Evolutionary conservation across 30 jellyfish, hydroid and myxozoan genomes (phyloP).

Genomic region (Aurelia sp.): DNA sequence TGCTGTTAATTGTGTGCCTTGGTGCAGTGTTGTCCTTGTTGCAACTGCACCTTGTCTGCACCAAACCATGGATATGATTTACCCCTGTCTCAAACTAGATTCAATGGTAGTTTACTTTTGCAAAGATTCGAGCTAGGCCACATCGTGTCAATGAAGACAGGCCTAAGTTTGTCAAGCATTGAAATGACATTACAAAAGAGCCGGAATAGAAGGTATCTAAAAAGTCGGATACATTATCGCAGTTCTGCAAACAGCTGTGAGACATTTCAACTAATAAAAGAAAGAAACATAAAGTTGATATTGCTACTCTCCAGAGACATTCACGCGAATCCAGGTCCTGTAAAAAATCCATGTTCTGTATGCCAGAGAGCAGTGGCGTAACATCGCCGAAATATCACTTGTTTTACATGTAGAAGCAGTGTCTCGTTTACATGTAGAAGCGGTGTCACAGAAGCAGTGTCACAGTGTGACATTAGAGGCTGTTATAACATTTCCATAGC

Average conservation of each 20-base stretch:
- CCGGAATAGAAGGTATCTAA: too few species aligned
- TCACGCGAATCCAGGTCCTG: too few species aligned
- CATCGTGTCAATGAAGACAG: slow-evolving; percentile 6
- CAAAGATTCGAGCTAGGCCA: slow-evolving; percentile 25
- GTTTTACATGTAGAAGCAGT: slow-evolving; percentile 7
- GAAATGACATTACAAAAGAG: too few species aligned
- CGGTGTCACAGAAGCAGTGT: too few species aligned
- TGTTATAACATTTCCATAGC: too few species aligned
- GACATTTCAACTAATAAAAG: slow-evolving; percentile 2
- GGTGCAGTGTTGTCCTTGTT: slow-evolving; percentile 9
- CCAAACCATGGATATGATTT: slow-evolving; percentile 20
- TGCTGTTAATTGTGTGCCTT: slow-evolving; percentile 6
- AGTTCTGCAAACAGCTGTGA: too few species aligned
- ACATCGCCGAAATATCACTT: slow-evolving; percentile 20
- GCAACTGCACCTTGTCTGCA: slow-evolving; percentile 21
- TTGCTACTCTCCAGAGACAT: not conserved
- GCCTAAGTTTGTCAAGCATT: too few species aligned
- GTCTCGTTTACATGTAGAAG: too few species aligned
- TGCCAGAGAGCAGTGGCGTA: slow-evolving; percentile 21
- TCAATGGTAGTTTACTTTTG: slow-evolving; percentile 8
- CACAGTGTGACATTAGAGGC: too few species aligned
- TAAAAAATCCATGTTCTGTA: too few species aligned
- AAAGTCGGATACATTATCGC: too few species aligned
- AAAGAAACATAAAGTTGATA: not conserved
- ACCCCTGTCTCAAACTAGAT: slow-evolving; percentile 10